Evolutionary conservation across 2,113 vertebrate genomes (phyloP), one percentile per base, ranked within the genome.

Genomic region (Podiceps cristatus): DNA sequence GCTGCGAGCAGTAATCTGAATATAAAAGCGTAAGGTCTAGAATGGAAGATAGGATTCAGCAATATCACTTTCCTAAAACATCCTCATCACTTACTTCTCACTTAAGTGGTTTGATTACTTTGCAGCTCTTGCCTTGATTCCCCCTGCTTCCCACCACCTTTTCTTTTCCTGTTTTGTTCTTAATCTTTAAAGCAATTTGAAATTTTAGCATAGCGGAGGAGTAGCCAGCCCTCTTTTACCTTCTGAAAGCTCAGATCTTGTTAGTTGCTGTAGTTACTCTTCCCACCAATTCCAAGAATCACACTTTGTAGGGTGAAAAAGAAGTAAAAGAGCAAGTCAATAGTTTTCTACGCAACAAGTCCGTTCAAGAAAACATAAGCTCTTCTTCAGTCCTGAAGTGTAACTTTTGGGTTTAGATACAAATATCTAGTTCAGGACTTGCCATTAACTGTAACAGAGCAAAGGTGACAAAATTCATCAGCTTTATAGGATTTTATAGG

Each of bases 101-200:
- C 56, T 97, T 79, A 88, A 95, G 71, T 88, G 64, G 67, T 95
- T 91, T 95, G 91, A 94, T 96, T 97, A 64, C 72, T 87, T 88
- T 85, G 44, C 64, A 86, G 69, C 56, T 95, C 77, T 28, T 68
- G 28, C 59, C 86, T 95, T 80, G 63, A 83, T 93, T 93, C 33
- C 18, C 18, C 6, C 23, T 56, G 16, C 29, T 5, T 10, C 37
- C 33, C 31, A 31, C 17, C 40, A 33, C 60, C 73, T 71, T 94
- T 83, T 91, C 63, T 76, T 66, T 93, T 79, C 31, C 42, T 78
- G 33, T 90, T 64, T 66, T 74, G 13, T 47, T 95, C 74, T 84
- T 69, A 64, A 10, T 75, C 40, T 96, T 80, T 49, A 42, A 91
- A 93, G 69, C 52, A 28, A 83, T 86, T 49, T 56, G 81, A 96